A percentile compares a stretch with the other conserved stretches of the same genome.
Conservation (phyloP, 1,140 invertebrate species). For the Formica exsecta region DNA sequence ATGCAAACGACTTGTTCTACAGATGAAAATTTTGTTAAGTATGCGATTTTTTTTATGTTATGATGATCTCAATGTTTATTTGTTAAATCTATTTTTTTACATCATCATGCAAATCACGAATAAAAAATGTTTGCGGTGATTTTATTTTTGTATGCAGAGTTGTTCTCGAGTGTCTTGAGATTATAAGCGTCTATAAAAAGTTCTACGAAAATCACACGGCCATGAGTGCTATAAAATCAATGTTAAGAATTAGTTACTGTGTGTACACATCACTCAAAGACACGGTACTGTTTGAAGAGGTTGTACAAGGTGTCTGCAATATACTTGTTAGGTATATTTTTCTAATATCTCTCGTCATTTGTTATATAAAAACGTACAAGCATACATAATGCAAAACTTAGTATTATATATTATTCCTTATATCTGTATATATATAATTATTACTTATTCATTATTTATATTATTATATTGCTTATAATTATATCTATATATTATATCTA, state of each 20-base stretch:
- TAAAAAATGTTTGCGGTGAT: not conserved
- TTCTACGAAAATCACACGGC: slow-evolving; percentile 68
- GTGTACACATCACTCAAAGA: slow-evolving; percentile 50
- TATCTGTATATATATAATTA: not conserved
- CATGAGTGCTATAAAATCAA: slow-evolving; percentile 43
- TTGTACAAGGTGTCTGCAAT: slow-evolving; percentile 12
- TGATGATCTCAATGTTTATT: no score
- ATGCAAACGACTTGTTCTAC: slow-evolving; percentile 40
- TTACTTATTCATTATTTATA: slow-evolving; percentile 1
- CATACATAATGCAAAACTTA: not conserved
- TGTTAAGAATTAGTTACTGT: slow-evolving; percentile 66
- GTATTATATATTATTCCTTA: not conserved
- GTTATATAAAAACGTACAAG: not conserved
- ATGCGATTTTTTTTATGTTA: not conserved
- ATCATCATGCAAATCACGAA: not conserved
- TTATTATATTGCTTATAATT: not conserved
- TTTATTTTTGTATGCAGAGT: slow-evolving; percentile 30
- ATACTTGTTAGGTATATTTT: slow-evolving; percentile 58
- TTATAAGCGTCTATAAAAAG: slow-evolving; percentile 30
- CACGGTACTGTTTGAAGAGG: slow-evolving; percentile 24
- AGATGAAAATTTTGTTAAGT: slow-evolving; percentile 44
- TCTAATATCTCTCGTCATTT: not conserved
- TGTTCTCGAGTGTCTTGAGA: slow-evolving; percentile 61
- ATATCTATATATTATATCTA: not conserved
- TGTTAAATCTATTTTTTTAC: not conserved